Evolutionary conservation across 2,113 vertebrate genomes (phyloP).

Genomic region (Semnornis frantzii): DNA sequence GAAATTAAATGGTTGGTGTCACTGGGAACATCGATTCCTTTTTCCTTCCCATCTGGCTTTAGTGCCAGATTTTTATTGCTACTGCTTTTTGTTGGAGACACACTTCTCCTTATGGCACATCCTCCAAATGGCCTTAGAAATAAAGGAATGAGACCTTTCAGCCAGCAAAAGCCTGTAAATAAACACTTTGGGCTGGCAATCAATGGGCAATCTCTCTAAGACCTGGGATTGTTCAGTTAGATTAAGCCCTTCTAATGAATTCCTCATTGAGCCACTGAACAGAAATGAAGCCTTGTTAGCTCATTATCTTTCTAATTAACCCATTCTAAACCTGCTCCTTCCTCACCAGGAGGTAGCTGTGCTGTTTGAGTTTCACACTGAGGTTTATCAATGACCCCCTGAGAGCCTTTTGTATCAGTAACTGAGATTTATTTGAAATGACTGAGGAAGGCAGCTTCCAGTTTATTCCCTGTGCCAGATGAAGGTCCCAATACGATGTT

Average conservation of each 20-base stretch:
- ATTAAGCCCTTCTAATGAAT: conserved; percentile 79
- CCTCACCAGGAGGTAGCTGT: conserved; percentile 66
- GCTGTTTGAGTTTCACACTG: conserved; percentile 77
- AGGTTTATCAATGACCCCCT: conserved; percentile 76
- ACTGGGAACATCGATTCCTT: background rate
- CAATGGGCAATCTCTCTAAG: conserved; percentile 72
- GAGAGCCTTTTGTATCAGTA: conserved; percentile 78
- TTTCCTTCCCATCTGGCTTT: conserved; percentile 30
- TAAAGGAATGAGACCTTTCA: conserved; percentile 61
- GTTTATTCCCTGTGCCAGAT: conserved; percentile 73
- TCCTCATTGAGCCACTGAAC: conserved; percentile 77
- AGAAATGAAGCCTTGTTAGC: conserved; percentile 80
- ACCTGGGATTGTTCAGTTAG: conserved; percentile 72
- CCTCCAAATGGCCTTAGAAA: conserved; percentile 9
- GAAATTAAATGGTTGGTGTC: background rate
- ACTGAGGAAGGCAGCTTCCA: conserved; percentile 62
- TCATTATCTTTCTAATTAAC: conserved; percentile 82
- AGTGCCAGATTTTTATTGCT: conserved; percentile 31
- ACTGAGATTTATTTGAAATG: conserved; percentile 77
- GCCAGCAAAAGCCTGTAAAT: conserved; percentile 69
- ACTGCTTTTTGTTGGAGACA: background rate
- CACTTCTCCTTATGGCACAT: conserved; percentile 3
- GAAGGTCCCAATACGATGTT: conserved; percentile 60
- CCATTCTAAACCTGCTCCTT: conserved; percentile 76
- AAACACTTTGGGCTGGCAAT: conserved; percentile 66